phyloP scores from a whole-genome alignment of 2,113 vertebrate genomes.

The Podarcis cretensis region DNA sequence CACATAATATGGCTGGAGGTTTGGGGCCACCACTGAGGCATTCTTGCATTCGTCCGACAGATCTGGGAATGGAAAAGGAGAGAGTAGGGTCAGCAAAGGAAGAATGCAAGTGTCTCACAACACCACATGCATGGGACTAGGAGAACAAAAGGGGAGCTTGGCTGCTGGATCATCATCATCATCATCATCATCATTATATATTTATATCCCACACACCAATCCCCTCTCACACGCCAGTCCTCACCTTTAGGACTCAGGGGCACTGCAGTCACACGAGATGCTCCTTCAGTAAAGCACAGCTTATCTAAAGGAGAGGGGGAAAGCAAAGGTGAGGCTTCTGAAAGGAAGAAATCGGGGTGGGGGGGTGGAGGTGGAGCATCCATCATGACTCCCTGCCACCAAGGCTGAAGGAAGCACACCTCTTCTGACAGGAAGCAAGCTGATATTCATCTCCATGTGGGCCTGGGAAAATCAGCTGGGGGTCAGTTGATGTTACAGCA shows the following conservation, averaged over 20 bases:
- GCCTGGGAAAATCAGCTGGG: background rate
- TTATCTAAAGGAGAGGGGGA: background rate
- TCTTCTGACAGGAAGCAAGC: background rate
- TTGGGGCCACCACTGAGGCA: fast-evolving
- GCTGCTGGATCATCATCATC: too few relatives aligned
- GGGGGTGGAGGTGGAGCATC: too few relatives aligned
- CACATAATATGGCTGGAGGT: background rate
- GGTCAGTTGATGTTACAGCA: too few relatives aligned
- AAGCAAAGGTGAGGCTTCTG: background rate
- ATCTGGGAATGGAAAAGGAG: background rate
- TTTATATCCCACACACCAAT: too few relatives aligned
- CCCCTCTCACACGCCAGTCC: background rate
- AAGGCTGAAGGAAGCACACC: background rate
- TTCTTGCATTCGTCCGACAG: background rate
- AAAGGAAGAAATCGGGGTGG: too few relatives aligned
- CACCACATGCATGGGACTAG: too few relatives aligned
- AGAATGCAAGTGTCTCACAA: too few relatives aligned
- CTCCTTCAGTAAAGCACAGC: background rate
- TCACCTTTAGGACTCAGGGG: background rate
- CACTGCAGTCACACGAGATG: fast-evolving
- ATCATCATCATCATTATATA: too few relatives aligned
- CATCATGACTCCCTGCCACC: too few relatives aligned
- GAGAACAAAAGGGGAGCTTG: too few relatives aligned
- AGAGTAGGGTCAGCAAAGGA: too few relatives aligned
- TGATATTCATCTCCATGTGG: background rate